A percentile compares a stretch with the other conserved stretches of the same genome.
phyloP scores from a whole-genome alignment of 2,888 invertebrate species.

The Morinoia aosen region DNA sequence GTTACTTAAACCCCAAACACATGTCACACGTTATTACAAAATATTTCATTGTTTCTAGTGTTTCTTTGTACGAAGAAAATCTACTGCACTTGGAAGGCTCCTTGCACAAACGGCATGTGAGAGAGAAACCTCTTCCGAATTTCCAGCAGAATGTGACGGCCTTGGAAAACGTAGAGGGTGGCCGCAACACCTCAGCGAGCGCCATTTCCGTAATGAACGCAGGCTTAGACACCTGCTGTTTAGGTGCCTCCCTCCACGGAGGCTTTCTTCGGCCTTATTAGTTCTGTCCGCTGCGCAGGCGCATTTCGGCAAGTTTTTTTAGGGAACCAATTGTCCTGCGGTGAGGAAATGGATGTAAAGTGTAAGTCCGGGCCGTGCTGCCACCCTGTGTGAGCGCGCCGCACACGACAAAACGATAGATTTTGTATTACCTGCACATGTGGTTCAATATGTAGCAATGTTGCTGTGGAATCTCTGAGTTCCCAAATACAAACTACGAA shows the following conservation, averaged over 20 bases:
- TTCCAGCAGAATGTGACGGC: not conserved
- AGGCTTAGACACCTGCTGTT: not conserved
- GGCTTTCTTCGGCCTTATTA: not conserved
- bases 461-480: not conserved
- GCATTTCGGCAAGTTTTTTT: not conserved
- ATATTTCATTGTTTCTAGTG: not conserved
- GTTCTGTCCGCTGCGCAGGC: not conserved
- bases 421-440: not conserved
- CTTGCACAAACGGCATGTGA: not conserved
- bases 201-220: slow-evolving; percentile 17
- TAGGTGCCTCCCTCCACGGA: not conserved
- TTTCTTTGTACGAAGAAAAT: not conserved
- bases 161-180: not conserved
- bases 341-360: not conserved
- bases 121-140: not conserved
- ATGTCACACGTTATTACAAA: not conserved
- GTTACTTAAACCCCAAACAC: not conserved
- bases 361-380: not conserved
- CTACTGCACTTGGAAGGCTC: not conserved
- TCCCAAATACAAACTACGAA: not conserved
- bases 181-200: not conserved
- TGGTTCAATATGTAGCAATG: not conserved
- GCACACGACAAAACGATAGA: not conserved
- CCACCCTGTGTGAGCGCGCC: not conserved
- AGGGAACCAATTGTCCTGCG: not conserved